Evolutionary conservation across 23 tunicate species (phyloP), one percentile per base, ranked within the genome.

Genomic region (Phallusia fumigata): DNA sequence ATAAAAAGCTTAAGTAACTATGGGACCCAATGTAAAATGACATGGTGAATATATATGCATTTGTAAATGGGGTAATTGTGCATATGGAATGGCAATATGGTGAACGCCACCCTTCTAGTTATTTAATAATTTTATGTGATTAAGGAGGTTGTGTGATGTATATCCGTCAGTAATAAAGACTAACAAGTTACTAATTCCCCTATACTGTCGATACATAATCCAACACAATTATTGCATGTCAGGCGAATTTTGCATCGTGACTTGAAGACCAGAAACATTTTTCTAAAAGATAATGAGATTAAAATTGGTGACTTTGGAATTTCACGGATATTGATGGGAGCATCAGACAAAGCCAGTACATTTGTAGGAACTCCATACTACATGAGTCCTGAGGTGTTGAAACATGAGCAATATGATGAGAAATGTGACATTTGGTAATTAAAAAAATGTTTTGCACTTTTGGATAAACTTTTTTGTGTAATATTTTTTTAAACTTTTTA

Each of bases 281-380:
- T 94, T 74, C 83, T 94, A 0, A 94, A 94, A 85, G 79, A 85
- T 33, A 89, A 89, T 75, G 76, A 83, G 52, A 75, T 94, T 1
- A 94, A 94, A 52, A 79, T 94, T 33, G 98, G 98, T 36, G 98
- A 94, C 73, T 94, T 94, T 81, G 98, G 98, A n/a, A 94, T 94
- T 18, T 94, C 98, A n/a, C 77, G 85, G 31, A 94, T 94, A 28
- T 65, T 94, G 11, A 78, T 94, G 79, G 98, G 98, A 5, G 83
- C 93, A 11, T 75, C 93, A 3, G 98, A 94, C 33, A 94, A 85
- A 79, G 98, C 98, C n/a, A 94, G 94, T 74, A 94, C 98, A 5
- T 94, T 94, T 79, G 98, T 94, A 0, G 98, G 98, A 0, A 94
- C 98, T 26, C 98, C 98, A 49, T 94, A 94, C 64, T 94, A 94